Evolutionary conservation across 2,797 vertebrate species (phyloP).

Genomic region (Avahi laniger): DNA sequence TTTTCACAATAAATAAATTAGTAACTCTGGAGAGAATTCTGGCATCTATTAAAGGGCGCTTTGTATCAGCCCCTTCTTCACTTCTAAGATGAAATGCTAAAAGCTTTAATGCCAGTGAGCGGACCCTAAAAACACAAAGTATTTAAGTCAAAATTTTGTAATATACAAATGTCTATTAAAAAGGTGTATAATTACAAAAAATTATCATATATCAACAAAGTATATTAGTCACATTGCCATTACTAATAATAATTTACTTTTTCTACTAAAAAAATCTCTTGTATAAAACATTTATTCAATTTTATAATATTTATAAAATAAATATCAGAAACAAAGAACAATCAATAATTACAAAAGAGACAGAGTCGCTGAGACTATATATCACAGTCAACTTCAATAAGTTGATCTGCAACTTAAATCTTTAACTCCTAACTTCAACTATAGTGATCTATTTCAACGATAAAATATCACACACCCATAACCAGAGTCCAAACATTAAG

Average conservation of each 20-base stretch:
- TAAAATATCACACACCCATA: background rate
- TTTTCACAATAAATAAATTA: slow-evolving; percentile 88
- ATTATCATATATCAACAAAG: background rate
- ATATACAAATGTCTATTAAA: background rate
- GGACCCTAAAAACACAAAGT: slow-evolving; percentile 86
- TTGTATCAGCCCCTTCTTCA: slow-evolving; percentile 81
- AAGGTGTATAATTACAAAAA: background rate
- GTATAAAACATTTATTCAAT: background rate
- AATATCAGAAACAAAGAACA: background rate
- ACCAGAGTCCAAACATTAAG: background rate
- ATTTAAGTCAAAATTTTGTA: background rate
- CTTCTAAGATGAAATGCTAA: slow-evolving; percentile 89
- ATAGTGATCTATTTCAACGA: background rate
- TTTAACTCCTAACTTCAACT: background rate
- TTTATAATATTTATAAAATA: background rate
- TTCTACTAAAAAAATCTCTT: background rate
- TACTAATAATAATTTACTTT: background rate
- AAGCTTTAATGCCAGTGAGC: slow-evolving; percentile 90
- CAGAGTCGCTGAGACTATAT: background rate
- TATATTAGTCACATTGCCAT: background rate
- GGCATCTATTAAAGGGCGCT: slow-evolving; percentile 86
- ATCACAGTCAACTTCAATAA: background rate
- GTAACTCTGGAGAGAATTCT: slow-evolving; percentile 85
- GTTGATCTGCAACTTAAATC: background rate
- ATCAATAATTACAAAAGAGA: background rate